These are phyloP conservation scores for Leucoptera coffeella DNA, from an alignment of 2,888 invertebrate genomes.

Conservation along the genomic window DNA sequence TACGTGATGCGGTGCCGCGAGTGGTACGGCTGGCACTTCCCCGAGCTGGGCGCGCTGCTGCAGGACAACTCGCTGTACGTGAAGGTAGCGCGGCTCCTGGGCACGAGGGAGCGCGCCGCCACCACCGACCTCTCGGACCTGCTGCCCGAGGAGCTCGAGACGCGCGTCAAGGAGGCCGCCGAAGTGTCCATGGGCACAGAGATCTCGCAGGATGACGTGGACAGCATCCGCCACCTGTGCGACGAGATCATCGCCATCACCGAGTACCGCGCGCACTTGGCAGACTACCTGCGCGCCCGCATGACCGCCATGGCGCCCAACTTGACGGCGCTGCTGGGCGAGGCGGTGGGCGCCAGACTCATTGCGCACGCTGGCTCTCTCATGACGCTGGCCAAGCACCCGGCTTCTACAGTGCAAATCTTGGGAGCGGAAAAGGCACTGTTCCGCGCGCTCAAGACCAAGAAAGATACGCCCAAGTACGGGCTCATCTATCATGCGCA, in stretches of 20 bases:
- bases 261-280: conserved; percentile 83
- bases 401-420: conserved; percentile 96
- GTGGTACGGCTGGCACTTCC: conserved; percentile 99
- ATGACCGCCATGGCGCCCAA: conserved; percentile 99
- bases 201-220: conserved; percentile 92
- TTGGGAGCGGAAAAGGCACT: conserved; percentile 97
- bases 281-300: conserved; percentile 88
- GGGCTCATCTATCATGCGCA: conserved; percentile 97
- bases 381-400: conserved; percentile 94
- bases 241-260: conserved; percentile 92
- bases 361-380: conserved; percentile 98
- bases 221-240: conserved; percentile 87
- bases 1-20: conserved; percentile 83
- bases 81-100: conserved; percentile 73
- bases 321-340: conserved; percentile 90
- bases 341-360: conserved; percentile 92
- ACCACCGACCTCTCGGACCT: conserved; percentile 86
- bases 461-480: conserved; percentile 97
- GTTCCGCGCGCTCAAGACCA: conserved; percentile 94
- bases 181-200: conserved; percentile 99
- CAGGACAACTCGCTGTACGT: conserved; percentile 90
- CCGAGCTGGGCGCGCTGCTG: conserved; percentile 93
- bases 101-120: conserved; percentile 82
- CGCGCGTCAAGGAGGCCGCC: conserved; percentile 91
- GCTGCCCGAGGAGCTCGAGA: conserved; percentile 86